Base-by-base conservation (phyloP, 1,140 invertebrate genomes). In the Phocides pigmalion region DNA sequence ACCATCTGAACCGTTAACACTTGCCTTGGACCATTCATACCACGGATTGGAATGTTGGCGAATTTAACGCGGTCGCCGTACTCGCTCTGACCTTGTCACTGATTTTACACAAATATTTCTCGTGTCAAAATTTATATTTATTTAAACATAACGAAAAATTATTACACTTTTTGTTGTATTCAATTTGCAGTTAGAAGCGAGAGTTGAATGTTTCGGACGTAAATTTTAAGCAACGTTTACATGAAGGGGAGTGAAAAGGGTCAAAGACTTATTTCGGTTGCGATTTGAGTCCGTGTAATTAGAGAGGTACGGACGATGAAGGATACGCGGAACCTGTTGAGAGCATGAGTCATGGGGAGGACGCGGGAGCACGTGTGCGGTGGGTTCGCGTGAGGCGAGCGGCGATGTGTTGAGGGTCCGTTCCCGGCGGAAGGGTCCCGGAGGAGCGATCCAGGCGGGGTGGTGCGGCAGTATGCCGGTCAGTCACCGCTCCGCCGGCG, bases 401-500 rank as follows among this genome's bases (percentile, higher is more conserved):
- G 64, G 56, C 62, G 79, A 70, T 25, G 51, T 68, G 66, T 66
- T 74, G 74, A 78, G 78, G 81, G 83, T 86, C 80, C 68, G 70
- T 75, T 87, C 87, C 82, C 77, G 79, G 78, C 79, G 83, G 81
- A 82, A 87, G 85, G 82, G 87, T 90, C 85, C 87, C 83, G 81
- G 72, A 86, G 84, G 84, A 85, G 59, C 71, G 78, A 68, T 84
- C 81, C 82, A 71, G 81, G 86, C 79, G 88, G 88, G 85, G 83
- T 79, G 84, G 81, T 62, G 84, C 84, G 86, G 81, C 86, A 90
- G 72, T 90, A 79, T 72, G 86, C 76, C 88, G 88, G 88, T 89
- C 88, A 90, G 88, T 90, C 88, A 89, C 86, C 88, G 88, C 81
- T 88, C 58, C 42, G 83, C 79, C 83, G 83, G 80, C 84, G 86